Evolutionary conservation across 1,140 invertebrate genomes (phyloP).

Genomic region (Drosophila fuyamai): DNA sequence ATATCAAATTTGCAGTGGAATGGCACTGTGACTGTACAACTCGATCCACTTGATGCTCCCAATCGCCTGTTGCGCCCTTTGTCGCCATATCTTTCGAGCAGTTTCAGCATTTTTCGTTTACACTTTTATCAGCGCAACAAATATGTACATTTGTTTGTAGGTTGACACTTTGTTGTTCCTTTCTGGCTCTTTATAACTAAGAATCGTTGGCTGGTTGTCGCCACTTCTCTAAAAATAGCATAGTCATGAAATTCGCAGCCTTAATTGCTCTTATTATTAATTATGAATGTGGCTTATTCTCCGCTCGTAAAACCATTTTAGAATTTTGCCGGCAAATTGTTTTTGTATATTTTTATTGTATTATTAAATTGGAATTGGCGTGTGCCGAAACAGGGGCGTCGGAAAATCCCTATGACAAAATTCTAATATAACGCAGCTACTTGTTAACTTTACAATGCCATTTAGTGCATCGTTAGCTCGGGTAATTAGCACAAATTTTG

Average conservation of each 20-base stretch:
- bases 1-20: conserved; percentile 21
- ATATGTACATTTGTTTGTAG: conserved; percentile 11
- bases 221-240: conserved; percentile 40
- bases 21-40: conserved; percentile 1
- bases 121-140: conserved; percentile 36
- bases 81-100: conserved; percentile 16
- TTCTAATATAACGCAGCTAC: conserved; percentile 24
- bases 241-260: conserved; percentile 20
- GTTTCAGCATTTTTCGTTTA: conserved; percentile 19
- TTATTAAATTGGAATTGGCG: conserved; percentile 30
- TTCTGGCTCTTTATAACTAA: conserved; percentile 17
- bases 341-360: conserved; percentile 25
- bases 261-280: conserved; percentile 45
- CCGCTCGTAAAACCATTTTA: conserved; percentile 22
- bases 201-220: conserved; percentile 25
- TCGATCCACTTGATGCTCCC: conserved; percentile 27
- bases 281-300: conserved; percentile 29
- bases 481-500: background rate
- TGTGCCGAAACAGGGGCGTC: conserved; percentile 18
- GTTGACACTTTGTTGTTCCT: conserved; percentile 14
- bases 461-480: background rate
- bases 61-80: conserved; percentile 40
- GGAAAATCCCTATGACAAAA: conserved; percentile 9
- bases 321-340: conserved; percentile 28
- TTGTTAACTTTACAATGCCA: conserved; percentile 22